Conservation (phyloP, 2,113 vertebrate genomes). For the Myiopsitta monachus region DNA sequence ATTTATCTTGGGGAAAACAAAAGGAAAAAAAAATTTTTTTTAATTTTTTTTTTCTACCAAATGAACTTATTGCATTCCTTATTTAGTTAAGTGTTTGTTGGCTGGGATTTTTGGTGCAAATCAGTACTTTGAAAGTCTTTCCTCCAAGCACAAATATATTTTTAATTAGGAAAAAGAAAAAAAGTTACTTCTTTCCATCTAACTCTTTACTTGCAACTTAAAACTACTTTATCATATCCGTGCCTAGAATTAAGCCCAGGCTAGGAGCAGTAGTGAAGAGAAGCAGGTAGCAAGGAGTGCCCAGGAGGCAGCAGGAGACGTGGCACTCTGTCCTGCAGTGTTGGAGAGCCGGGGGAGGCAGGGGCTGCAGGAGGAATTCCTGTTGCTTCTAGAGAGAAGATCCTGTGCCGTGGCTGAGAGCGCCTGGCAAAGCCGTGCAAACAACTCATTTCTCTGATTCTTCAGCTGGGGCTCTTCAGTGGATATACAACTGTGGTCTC, state of each 20-base stretch:
- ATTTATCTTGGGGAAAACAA: not conserved
- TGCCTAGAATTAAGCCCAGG: not conserved
- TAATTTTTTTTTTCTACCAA: not conserved
- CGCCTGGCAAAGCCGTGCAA: not conserved
- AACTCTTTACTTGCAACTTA: not conserved
- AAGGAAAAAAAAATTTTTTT: too few species aligned
- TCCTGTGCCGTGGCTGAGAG: not conserved
- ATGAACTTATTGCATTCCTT: not conserved
- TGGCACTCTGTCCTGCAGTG: not conserved
- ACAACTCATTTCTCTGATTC: not conserved
- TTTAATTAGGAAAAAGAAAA: not conserved
- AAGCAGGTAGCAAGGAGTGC: not conserved
- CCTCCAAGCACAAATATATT: not conserved
- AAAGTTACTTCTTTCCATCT: not conserved
- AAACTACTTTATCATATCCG: not conserved
- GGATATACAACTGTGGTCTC: not conserved
- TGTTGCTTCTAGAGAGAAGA: not conserved
- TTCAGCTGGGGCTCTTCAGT: not conserved
- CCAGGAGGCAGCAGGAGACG: not conserved
- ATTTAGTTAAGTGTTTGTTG: not conserved
- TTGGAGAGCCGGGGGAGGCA: not conserved
- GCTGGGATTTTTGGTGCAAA: not conserved
- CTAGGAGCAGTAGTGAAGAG: not conserved
- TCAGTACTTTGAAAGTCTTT: not conserved
- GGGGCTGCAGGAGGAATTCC: not conserved